Percentiles rank a stretch among this genome's conserved stretches.
Conservation (phyloP, 2,113 vertebrate genomes). For the Myiozetetes cayanensis region DNA sequence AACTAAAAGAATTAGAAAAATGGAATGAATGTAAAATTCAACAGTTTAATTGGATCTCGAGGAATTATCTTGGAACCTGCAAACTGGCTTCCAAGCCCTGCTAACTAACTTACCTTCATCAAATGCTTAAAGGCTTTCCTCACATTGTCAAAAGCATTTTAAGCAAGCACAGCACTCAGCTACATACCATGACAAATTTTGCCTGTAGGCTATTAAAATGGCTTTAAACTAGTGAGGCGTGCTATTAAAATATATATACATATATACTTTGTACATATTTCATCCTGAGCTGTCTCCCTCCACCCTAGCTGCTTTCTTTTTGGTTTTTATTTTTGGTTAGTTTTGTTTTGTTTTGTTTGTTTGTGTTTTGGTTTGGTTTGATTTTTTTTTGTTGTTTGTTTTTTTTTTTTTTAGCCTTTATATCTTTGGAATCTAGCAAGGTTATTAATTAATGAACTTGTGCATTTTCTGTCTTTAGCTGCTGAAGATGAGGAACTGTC, state of each 20-base stretch:
- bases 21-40: conserved; percentile 64
- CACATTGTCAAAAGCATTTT: conserved; percentile 62
- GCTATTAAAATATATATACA: neutral
- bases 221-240: conserved; percentile 29
- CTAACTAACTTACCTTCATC: conserved; percentile 64
- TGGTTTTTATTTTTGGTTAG: neutral
- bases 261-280: neutral
- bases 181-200: conserved; percentile 43
- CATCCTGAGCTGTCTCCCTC: neutral
- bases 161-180: conserved; percentile 36
- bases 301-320: neutral
- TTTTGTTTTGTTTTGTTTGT: neutral
- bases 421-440: neutral
- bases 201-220: conserved; percentile 44
- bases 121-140: conserved; percentile 70
- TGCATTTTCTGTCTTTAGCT: conserved; percentile 7
- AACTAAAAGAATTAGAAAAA: conserved; percentile 64
- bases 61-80: conserved; percentile 64
- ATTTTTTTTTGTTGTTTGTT: neutral
- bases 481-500: conserved; percentile 4
- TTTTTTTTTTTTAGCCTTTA: neutral
- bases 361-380: neutral
- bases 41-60: conserved; percentile 48
- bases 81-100: conserved; percentile 46
- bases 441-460: conserved; percentile 61